A percentile compares a stretch with the other conserved stretches of the same genome.
phyloP scores from a whole-genome alignment of 1,140 invertebrate species.

The Drosophila melanica region DNA sequence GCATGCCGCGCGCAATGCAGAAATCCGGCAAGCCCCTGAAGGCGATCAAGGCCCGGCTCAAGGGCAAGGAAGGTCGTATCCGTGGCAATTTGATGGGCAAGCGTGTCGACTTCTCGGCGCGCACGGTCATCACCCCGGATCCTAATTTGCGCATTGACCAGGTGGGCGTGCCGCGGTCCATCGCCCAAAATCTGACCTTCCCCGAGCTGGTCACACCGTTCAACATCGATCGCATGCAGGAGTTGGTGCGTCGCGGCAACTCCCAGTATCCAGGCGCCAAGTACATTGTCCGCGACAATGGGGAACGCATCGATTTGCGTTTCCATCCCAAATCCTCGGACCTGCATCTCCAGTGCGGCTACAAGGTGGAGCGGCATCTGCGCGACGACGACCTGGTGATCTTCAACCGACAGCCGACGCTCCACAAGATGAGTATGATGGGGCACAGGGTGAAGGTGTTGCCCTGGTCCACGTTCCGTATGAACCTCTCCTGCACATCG shows the following conservation, averaged over 20 bases:
- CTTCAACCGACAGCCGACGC: conserved; percentile 99
- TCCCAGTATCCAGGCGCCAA: conserved; percentile 99
- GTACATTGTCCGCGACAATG: conserved; percentile 99
- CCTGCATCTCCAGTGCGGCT: conserved; percentile 99
- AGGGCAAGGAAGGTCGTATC: conserved; percentile 99
- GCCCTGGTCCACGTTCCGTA: conserved; percentile 99
- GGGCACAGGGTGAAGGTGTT: conserved; percentile 99
- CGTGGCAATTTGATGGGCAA: conserved; percentile 99
- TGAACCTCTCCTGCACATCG: conserved; percentile 97
- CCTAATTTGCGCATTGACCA: conserved; percentile 99
- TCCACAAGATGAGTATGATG: conserved; percentile 99
- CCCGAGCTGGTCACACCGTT: conserved; percentile 99
- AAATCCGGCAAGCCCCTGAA: conserved; percentile 99
- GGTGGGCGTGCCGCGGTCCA: conserved; percentile 98
- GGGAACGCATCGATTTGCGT: conserved; percentile 98
- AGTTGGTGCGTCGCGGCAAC: conserved; percentile 97
- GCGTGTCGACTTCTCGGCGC: conserved; percentile 99
- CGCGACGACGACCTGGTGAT: conserved; percentile 99
- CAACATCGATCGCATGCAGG: conserved; percentile 99
- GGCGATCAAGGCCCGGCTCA: conserved; percentile 95
- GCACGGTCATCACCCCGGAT: conserved; percentile 99
- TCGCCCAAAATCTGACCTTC: conserved; percentile 99
- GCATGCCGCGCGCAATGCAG: conserved; percentile 98
- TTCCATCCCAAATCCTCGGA: conserved; percentile 99
- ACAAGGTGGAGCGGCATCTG: conserved; percentile 99